Percentiles rank a stretch among this genome's conserved stretches.
Conservation (phyloP, 2,888 invertebrate genomes). For the Unio delphinus region DNA sequence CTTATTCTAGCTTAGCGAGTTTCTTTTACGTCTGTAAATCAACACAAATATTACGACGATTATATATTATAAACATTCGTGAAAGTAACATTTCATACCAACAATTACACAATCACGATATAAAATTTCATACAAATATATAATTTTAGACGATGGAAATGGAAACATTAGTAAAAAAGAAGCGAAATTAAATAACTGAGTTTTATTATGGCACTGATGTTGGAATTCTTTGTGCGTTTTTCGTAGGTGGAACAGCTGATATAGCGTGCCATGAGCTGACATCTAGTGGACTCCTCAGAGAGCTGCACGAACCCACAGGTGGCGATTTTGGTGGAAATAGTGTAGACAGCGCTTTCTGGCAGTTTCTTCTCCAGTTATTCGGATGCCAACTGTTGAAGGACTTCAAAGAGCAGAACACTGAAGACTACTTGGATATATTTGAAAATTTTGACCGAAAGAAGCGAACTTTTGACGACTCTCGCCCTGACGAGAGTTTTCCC, state of each 20-base stretch:
- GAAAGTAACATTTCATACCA: too few species aligned
- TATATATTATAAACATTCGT: too few species aligned
- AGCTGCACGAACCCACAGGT: conserved; percentile 3
- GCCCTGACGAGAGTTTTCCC: neutral
- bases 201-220: too few species aligned
- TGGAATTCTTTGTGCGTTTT: neutral
- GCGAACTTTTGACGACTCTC: conserved; percentile 1
- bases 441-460: conserved; percentile 6
- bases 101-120: too few species aligned
- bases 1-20: too few species aligned
- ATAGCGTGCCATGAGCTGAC: conserved; percentile 3
- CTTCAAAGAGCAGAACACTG: conserved; percentile 3
- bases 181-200: too few species aligned
- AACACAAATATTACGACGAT: too few species aligned
- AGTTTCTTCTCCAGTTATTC: conserved; percentile 1
- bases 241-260: conserved; percentile 7
- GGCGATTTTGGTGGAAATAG: conserved; percentile 7
- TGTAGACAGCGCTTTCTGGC: conserved; percentile 6
- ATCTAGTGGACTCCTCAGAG: neutral
- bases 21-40: too few species aligned
- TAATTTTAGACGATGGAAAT: too few species aligned
- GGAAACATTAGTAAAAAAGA: too few species aligned
- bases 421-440: conserved; percentile 6
- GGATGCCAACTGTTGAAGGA: conserved; percentile 1
- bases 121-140: too few species aligned